phyloP scores from a whole-genome alignment of 2,797 vertebrate genomes.

The Yasuhikotakia modesta region DNA sequence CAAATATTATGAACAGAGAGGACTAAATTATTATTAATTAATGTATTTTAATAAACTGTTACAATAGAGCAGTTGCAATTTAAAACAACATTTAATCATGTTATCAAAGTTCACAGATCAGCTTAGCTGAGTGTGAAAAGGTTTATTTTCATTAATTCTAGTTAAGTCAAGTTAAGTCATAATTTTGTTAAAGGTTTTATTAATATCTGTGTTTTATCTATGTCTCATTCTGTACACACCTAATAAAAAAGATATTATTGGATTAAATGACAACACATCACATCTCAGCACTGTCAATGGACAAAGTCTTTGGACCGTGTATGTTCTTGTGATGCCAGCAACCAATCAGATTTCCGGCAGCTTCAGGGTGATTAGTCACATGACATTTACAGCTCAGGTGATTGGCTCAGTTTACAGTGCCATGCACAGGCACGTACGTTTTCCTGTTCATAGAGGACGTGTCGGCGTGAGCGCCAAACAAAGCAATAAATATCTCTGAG shows the following conservation, averaged over 20 bases:
- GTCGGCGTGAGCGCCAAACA: slow-evolving; percentile 68
- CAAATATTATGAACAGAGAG: neutral
- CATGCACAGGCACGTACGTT: slow-evolving; percentile 43
- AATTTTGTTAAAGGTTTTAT: too few relatives aligned
- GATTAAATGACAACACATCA: neutral
- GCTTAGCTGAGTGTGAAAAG: neutral
- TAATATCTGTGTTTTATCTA: too few relatives aligned
- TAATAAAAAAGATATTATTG: too few relatives aligned
- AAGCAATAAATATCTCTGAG: slow-evolving; percentile 71
- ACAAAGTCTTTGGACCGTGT: neutral
- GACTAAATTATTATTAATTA: slow-evolving; percentile 7
- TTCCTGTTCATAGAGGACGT: slow-evolving; percentile 55
- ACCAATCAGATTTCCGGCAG: neutral
- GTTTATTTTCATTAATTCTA: too few relatives aligned
- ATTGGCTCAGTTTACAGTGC: slow-evolving; percentile 46
- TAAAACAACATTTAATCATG: neutral
- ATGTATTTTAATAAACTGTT: slow-evolving; percentile 12
- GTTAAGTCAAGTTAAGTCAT: too few relatives aligned
- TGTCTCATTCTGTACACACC: too few relatives aligned
- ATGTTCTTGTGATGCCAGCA: neutral
- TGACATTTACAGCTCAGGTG: neutral
- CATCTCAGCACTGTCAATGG: neutral
- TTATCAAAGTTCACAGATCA: neutral
- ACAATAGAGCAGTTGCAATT: slow-evolving; percentile 23
- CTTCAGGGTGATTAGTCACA: neutral